These are phyloP conservation scores for Neodon shergylaensis DNA, from an alignment of 2,113 vertebrate genomes.

Conservation along the genomic window DNA sequence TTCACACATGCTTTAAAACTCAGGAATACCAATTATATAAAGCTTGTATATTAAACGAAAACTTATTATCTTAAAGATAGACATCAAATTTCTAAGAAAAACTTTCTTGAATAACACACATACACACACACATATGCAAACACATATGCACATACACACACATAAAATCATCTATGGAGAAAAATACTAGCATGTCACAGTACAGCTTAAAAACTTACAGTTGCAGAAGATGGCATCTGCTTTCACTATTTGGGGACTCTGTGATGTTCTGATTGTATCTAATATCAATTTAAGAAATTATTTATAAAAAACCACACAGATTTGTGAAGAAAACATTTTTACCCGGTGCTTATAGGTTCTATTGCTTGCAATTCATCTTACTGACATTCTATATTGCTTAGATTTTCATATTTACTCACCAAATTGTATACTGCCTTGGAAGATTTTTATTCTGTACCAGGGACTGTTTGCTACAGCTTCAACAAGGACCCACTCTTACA, in stretches of 20 bases:
- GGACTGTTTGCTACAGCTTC: not conserved
- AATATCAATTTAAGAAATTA: not conserved
- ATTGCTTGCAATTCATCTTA: not conserved
- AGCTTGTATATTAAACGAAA: constrained; percentile 39
- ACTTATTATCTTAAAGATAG: constrained; percentile 30
- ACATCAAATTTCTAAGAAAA: constrained; percentile 37
- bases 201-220: not conserved
- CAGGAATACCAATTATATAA: constrained; percentile 43
- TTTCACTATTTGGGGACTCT: not conserved
- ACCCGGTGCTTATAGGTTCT: not conserved
- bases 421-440: not conserved
- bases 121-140: too few relatives aligned
- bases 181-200: constrained; percentile 2
- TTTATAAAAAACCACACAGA: not conserved
- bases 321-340: constrained; percentile 19
- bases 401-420: constrained; percentile 28
- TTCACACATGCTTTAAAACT: constrained; percentile 26
- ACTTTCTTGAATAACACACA: not conserved
- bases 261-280: not conserved
- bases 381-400: not conserved
- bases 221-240: not conserved
- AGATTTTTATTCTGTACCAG: not conserved
- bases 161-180: not conserved
- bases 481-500: not conserved
- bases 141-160: not conserved